Base-by-base conservation (phyloP, 2,888 invertebrate species). In the Helleia helle region DNA sequence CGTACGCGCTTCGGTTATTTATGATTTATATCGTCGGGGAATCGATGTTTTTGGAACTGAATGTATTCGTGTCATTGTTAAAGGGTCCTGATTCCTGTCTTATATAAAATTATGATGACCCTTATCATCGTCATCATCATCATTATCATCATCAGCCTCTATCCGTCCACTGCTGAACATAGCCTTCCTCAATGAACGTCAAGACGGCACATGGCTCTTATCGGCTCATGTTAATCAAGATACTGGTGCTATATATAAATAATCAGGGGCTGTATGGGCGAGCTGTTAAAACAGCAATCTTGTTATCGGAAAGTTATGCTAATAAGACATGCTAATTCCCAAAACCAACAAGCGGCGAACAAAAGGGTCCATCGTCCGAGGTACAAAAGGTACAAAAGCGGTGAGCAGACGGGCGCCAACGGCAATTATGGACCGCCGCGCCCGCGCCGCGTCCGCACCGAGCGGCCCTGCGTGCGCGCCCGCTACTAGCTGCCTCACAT, bases 301-400 rank as follows among this genome's bases (percentile, higher is more conserved):
- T 62, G 58, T 71, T 80, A 81, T 79, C 80, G 65, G 68, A 68
- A 74, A 71, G 77, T 71, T 76, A 84, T 77, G 83, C 73, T 81
- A 83, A 84, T 79, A 81, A 81, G 84, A 83, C 84, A 79, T 76
- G 80, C 84, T 84, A 84, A 84, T 84, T 83, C 71, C 73, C 69
- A 83, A 84, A 84, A 84, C 79, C 84, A 84, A 84, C 84, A 84
- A 75, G 70, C 70, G 59, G 55, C 46, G 62, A 63, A 62, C 61
- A 66, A 71, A 72, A 71, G 62, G 64, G 57, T 59, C 59, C 60
- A 65, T 57, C 59, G 60, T 58, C 56, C 54, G 58, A 57, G 43
- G 58, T 55, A 61, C 63, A 61, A 72, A 79, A 80, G 62, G 65
- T 73, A 68, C 55, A 73, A 69, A 64, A 65, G 42, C 55, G 64